A percentile compares a stretch with the other conserved stretches of the same genome.
phyloP scores from a whole-genome alignment of 2,113 vertebrate species.

The Fregetta grallaria region DNA sequence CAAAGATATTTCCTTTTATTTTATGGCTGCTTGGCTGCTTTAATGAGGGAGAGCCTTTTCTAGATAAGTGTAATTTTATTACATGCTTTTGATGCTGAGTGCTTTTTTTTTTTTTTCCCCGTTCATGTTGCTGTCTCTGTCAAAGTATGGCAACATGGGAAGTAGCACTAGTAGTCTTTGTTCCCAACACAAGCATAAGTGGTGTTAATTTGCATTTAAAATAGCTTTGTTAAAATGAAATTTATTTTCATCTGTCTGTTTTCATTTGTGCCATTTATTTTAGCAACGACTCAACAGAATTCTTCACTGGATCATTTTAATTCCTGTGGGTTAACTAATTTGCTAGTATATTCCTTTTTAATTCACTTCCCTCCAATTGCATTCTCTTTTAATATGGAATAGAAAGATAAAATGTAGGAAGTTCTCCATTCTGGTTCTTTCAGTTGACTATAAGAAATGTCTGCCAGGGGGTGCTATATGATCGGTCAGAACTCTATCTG shows the following conservation, averaged over 20 bases:
- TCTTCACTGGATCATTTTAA: not conserved
- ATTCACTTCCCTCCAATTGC: not conserved
- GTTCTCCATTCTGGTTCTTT: not conserved
- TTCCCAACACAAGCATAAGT: not conserved
- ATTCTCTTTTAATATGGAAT: not conserved
- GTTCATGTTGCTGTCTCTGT: not conserved
- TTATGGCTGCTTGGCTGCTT: not conserved
- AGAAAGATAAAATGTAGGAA: conserved; percentile 15
- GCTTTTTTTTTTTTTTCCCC: no score
- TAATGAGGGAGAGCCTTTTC: not conserved
- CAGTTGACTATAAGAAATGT: not conserved
- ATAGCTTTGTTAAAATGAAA: not conserved
- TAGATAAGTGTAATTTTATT: not conserved
- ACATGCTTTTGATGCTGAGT: not conserved
- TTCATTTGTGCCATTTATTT: conserved; percentile 9
- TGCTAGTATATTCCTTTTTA: conserved; percentile 12
- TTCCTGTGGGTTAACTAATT: conserved; percentile 36
- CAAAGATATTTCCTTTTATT: not conserved
- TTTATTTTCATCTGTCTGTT: conserved; percentile 6
- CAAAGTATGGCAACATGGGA: not conserved
- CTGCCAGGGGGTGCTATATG: conserved; percentile 66
- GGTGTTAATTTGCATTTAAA: conserved; percentile 27
- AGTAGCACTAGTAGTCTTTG: not conserved
- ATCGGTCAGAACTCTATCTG: not conserved
- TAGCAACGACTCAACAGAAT: not conserved